Conservation (phyloP, 2,797 vertebrate species). For the Gastrophryne carolinensis region DNA sequence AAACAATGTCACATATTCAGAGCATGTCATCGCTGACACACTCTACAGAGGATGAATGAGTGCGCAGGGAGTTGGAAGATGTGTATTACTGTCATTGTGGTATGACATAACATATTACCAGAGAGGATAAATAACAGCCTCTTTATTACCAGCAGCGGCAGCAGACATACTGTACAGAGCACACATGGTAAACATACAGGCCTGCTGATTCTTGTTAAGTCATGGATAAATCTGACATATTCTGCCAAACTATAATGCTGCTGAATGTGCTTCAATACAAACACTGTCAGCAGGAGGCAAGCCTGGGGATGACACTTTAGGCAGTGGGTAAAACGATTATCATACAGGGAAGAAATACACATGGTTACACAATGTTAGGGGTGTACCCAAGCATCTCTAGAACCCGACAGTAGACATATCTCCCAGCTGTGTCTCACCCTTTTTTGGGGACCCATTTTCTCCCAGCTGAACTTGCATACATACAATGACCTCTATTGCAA, state of each 20-base stretch:
- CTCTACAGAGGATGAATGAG: constrained; percentile 8
- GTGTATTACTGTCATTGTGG: constrained; percentile 10
- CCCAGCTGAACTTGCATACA: too few relatives aligned
- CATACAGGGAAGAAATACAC: background rate
- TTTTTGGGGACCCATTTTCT: too few relatives aligned
- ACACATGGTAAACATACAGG: background rate
- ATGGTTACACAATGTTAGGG: too few relatives aligned
- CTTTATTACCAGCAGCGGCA: background rate
- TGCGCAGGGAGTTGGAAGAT: constrained; percentile 14
- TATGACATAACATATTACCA: constrained; percentile 29
- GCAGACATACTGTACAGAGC: background rate
- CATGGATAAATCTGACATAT: background rate
- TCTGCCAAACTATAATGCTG: background rate
- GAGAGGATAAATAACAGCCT: background rate
- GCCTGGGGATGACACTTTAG: background rate
- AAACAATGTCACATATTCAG: constrained; percentile 22
- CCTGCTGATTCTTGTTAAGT: background rate
- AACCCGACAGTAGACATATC: too few relatives aligned
- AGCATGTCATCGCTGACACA: constrained; percentile 11
- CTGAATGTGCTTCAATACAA: constrained; percentile 9
- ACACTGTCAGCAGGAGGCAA: background rate
- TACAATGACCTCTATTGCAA: too few relatives aligned
- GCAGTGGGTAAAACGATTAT: background rate
- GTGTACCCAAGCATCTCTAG: too few relatives aligned
- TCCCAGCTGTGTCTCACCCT: too few relatives aligned